Conservation (phyloP, 1,140 invertebrate genomes). For the Cherax destructor region DNA sequence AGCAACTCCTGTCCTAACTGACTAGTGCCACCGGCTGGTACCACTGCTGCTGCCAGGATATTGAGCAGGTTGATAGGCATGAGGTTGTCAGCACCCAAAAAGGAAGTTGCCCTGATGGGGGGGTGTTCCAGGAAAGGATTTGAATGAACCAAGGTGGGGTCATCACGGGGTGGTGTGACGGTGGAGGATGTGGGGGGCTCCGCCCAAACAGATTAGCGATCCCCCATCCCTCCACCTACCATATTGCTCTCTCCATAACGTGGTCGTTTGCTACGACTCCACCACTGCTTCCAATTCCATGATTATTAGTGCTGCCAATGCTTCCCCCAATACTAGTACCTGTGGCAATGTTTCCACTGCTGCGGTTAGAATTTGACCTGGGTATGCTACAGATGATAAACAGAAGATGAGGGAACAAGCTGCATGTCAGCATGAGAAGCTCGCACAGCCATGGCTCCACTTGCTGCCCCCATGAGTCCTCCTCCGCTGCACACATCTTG, state of each 20-base stretch:
- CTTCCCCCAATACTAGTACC: conserved; percentile 38
- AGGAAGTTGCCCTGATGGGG: conserved; percentile 68
- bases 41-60: conserved; percentile 54
- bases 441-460: conserved; percentile 46
- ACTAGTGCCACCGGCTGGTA: conserved; percentile 9
- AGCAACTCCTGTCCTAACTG: conserved; percentile 47
- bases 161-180: conserved; percentile 68
- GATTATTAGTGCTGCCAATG: conserved; percentile 43
- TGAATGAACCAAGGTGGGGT: conserved; percentile 59
- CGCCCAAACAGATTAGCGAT: conserved; percentile 59
- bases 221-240: conserved; percentile 46
- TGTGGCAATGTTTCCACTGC: conserved; percentile 41
- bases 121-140: conserved; percentile 53
- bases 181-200: conserved; percentile 65
- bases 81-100: conserved; percentile 61
- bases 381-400: conserved; percentile 45
- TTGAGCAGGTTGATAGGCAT: conserved; percentile 62
- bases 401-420: conserved; percentile 57
- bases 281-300: conserved; percentile 26
- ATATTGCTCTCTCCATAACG: conserved; percentile 65
- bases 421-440: conserved; percentile 54
- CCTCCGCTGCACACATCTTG: conserved; percentile 70
- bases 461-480: conserved; percentile 47
- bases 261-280: conserved; percentile 42
- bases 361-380: conserved; percentile 52